Base-by-base conservation (phyloP, 2,113 vertebrate species). In the Rallus limicola region DNA sequence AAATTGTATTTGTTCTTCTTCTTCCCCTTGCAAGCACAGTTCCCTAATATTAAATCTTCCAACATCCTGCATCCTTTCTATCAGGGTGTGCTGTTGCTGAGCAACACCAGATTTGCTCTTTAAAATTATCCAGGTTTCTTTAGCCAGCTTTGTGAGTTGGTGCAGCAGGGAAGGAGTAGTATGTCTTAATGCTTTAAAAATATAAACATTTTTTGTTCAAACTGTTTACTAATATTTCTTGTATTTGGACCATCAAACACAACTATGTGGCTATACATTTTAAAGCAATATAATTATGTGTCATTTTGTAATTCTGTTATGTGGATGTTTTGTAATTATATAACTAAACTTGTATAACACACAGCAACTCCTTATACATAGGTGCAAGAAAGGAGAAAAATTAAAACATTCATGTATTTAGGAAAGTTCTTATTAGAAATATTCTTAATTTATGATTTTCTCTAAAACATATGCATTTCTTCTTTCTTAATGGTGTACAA, bases 21-120 rank as follows among this genome's bases (percentile, higher is more conserved):
- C 89, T 93, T 80, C 48, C 64, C 55, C 71, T 91, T 96, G 85
- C 93, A 94, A 96, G 89, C 71, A 86, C 86, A 94, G 62, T 88
- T 97, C 93, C 87, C 93, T 96, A 95, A 97, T 97, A 97, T 97
- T 97, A 97, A 97, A 97, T 95, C 96, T 96, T 94, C 92, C 93
- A 95, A 78, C 96, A 95, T 92, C 82, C 95, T 94, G 89, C 95
- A 89, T 97, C 93, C 92, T 97, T 97, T 97, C 95, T 97, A 95
- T 96, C 95, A 96, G 95, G 82, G 89, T 97, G 97, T 98, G 97
- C 97, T 97, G 97, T 98, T 97, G 97, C 97, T 97, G 92, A 95
- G 97, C 97, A 98, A 98, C 97, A 93, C 93, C 93, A 97, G 96
- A 98, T 98, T 98, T 97, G 95, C 96, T 97, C 95, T 98, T 97